Conservation (phyloP, 2,888 invertebrate genomes). For the Scaptomyza flava region DNA sequence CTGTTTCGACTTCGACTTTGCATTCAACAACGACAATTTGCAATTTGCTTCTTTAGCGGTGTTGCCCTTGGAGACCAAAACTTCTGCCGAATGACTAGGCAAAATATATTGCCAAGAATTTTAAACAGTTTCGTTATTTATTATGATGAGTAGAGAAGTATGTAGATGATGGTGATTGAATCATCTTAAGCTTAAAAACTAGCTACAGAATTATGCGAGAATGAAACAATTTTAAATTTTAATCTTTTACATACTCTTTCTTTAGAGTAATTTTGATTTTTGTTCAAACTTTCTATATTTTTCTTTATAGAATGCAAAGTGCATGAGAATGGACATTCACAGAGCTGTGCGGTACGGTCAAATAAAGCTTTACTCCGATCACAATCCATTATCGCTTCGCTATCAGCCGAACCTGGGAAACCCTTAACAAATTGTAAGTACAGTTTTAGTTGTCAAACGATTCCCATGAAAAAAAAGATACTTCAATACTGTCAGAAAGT, state of each 20-base stretch:
- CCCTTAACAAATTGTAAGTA: not conserved
- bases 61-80: constrained; percentile 46
- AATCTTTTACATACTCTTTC: no score
- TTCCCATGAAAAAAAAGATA: constrained; percentile 7
- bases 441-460: not conserved
- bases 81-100: constrained; percentile 27
- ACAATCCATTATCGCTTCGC: no score
- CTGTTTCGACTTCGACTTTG: constrained; percentile 9
- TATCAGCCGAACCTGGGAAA: not conserved
- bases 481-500: constrained; percentile 16
- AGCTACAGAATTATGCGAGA: not conserved
- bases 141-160: not conserved
- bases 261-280: not conserved
- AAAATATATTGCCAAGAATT: constrained; percentile 13
- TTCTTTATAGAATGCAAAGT: not conserved
- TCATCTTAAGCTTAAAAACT: not conserved
- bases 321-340: no score
- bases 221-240: not conserved
- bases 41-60: constrained; percentile 27
- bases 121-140: constrained; percentile 15
- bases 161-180: not conserved
- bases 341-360: no score
- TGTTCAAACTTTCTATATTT: not conserved
- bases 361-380: no score
- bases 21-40: not conserved